Evolutionary conservation across 2,888 invertebrate species (phyloP).

Genomic region (Nemotelus pantherinus): DNA sequence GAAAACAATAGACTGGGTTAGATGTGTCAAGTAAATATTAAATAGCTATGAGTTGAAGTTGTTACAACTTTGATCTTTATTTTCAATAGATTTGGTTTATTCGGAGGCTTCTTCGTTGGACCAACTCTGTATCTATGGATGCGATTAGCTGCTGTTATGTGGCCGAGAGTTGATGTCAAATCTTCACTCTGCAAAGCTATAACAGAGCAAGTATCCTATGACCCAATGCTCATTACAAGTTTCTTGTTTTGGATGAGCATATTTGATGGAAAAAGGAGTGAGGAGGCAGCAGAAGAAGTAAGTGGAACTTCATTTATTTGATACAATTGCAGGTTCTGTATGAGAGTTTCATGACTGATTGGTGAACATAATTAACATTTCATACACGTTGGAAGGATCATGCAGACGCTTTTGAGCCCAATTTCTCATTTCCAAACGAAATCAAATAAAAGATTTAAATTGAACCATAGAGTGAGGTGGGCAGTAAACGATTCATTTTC

Average conservation of each 20-base stretch:
- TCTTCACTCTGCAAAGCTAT: conserved; percentile 64
- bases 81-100: conserved; percentile 69
- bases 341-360: background rate
- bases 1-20: conserved; percentile 68
- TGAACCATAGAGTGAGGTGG: no score
- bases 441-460: no score
- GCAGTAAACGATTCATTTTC: no score
- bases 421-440: no score
- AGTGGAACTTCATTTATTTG: conserved; percentile 51
- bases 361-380: no score
- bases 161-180: conserved; percentile 63
- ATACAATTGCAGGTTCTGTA: background rate
- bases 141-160: conserved; percentile 68
- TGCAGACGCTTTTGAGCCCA: no score
- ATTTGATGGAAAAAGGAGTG: conserved; percentile 67
- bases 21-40: conserved; percentile 65
- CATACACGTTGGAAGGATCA: no score
- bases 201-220: conserved; percentile 70
- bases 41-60: background rate
- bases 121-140: conserved; percentile 77
- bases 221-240: conserved; percentile 69
- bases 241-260: conserved; percentile 72
- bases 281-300: conserved; percentile 67
- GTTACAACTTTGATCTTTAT: background rate
- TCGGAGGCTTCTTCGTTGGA: conserved; percentile 73